phyloP scores from a whole-genome alignment of 2,113 vertebrate genomes.

The Shinisaurus crocodilurus region DNA sequence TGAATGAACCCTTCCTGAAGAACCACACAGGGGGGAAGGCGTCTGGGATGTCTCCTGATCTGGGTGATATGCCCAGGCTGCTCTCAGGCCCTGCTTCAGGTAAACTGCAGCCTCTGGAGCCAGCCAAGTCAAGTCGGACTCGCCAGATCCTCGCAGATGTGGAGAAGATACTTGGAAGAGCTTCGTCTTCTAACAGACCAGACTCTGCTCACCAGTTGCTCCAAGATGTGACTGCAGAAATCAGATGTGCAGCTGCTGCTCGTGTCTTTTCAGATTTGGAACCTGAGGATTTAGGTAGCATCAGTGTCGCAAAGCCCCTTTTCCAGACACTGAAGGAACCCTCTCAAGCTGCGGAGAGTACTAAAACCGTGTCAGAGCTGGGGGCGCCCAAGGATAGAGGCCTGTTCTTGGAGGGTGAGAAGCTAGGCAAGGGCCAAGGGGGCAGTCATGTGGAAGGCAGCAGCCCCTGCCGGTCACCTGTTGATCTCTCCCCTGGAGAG shows the following conservation, averaged over 20 bases:
- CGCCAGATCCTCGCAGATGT: conserved; percentile 48
- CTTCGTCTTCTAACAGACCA: conserved; percentile 11
- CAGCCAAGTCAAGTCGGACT: conserved; percentile 37
- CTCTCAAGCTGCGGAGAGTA: not conserved
- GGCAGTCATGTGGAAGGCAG: not conserved
- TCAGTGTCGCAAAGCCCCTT: conserved; percentile 30
- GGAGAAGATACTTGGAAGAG: conserved; percentile 56
- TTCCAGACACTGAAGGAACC: not conserved
- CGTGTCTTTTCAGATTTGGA: conserved; percentile 54
- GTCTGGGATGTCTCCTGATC: not conserved
- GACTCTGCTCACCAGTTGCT: conserved; percentile 30
- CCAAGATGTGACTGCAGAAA: conserved; percentile 11
- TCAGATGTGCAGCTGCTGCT: conserved; percentile 7
- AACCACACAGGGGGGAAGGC: conserved; percentile 28
- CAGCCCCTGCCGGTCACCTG: fast-evolving
- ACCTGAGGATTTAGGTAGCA: conserved; percentile 46
- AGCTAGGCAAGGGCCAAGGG: conserved; percentile 3
- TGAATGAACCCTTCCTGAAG: conserved; percentile 51
- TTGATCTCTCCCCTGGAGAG: not conserved
- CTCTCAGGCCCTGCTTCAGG: conserved; percentile 23
- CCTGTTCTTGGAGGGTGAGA: not conserved
- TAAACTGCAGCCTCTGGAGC: conserved; percentile 55
- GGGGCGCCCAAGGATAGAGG: not conserved
- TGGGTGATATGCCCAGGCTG: not conserved
- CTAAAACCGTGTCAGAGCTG: not conserved